phyloP scores from a whole-genome alignment of 2,113 vertebrate genomes.

The Rallus limicola region DNA sequence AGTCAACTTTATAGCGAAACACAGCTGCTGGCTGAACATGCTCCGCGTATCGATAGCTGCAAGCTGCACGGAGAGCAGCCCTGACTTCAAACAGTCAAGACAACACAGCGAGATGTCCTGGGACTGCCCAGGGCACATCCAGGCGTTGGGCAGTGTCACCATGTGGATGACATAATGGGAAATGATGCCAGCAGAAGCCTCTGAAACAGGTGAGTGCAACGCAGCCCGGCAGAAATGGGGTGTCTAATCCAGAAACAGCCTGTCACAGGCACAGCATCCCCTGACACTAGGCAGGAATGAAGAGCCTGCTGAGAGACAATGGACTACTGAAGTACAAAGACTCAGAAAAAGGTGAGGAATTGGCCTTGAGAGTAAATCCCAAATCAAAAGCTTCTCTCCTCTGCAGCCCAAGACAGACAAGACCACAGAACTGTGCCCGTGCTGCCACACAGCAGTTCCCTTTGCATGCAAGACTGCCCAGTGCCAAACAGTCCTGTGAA shows the following conservation, averaged over 20 bases:
- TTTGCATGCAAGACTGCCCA: fast-evolving
- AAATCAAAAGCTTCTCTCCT: neutral
- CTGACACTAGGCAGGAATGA: fast-evolving
- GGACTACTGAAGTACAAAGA: neutral
- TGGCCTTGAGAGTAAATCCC: neutral
- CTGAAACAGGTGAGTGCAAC: neutral
- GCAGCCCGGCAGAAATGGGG: neutral
- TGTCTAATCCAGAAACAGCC: neutral
- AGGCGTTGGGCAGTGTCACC: fast-evolving
- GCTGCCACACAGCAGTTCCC: neutral
- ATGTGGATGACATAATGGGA: too few species aligned
- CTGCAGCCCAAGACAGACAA: neutral
- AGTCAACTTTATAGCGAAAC: neutral
- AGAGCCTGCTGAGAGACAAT: neutral
- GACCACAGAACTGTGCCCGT: neutral
- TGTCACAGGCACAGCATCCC: neutral
- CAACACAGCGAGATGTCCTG: neutral
- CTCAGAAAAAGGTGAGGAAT: neutral
- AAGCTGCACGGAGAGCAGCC: fast-evolving
- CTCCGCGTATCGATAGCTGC: neutral
- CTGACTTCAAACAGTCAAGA: neutral
- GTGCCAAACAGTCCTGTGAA: neutral
- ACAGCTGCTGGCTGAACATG: neutral
- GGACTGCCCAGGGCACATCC: neutral
- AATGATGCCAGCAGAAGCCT: neutral